phyloP scores from a whole-genome alignment of 1,140 invertebrate species.

The Artemia franciscana region DNA sequence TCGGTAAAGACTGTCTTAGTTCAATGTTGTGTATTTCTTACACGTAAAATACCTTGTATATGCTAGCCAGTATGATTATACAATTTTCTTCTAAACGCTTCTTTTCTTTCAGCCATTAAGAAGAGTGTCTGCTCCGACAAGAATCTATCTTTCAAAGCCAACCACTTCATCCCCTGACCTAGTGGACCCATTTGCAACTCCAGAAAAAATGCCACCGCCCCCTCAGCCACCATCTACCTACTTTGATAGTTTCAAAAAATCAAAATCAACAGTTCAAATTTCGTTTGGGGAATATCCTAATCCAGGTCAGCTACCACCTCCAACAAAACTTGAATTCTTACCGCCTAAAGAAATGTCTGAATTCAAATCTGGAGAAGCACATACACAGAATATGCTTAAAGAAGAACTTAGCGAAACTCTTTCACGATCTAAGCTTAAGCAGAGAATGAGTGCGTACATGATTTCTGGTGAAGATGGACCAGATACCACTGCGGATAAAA shows the following conservation, averaged over 20 bases:
- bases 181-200: background rate
- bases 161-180: background rate
- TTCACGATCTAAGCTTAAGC: constrained; percentile 39
- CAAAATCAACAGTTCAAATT: constrained; percentile 26
- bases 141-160: background rate
- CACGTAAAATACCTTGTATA: too few relatives aligned
- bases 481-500: too few relatives aligned
- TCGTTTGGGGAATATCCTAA: constrained; percentile 38
- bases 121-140: background rate
- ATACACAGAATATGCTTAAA: constrained; percentile 28
- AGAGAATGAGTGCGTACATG: background rate
- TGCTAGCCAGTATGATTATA: too few relatives aligned
- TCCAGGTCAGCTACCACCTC: constrained; percentile 19
- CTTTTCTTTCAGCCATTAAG: background rate
- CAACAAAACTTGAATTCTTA: constrained; percentile 12
- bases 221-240: constrained; percentile 40
- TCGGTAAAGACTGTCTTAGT: too few relatives aligned
- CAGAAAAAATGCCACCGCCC: constrained; percentile 16
- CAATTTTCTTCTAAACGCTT: too few relatives aligned
- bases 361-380: background rate
- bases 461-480: background rate
- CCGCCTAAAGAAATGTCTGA: constrained; percentile 1
- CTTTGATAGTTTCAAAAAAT: constrained; percentile 22
- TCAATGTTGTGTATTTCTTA: too few relatives aligned
- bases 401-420: constrained; percentile 42